Conservation (phyloP, 2,888 invertebrate species). For the Agrotis puta region DNA sequence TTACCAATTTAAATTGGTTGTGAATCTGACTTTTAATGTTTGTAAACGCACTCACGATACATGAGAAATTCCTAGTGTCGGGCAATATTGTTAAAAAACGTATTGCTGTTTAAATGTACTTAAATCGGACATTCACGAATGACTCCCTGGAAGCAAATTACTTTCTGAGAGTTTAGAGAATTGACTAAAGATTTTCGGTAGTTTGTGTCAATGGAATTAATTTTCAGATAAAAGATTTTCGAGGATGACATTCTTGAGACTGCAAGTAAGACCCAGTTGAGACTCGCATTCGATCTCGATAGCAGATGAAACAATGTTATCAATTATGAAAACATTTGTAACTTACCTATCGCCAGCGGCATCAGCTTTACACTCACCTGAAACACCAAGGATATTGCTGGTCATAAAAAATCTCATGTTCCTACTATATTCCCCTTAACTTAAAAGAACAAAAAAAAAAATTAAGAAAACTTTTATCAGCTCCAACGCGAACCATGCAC, state of each 20-base stretch:
- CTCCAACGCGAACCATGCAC: slow-evolving; percentile 15
- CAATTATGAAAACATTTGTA: not conserved
- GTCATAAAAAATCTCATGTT: not conserved
- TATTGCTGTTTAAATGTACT: not conserved
- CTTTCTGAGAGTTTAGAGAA: not conserved
- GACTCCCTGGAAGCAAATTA: not conserved
- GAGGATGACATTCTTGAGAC: too few species aligned
- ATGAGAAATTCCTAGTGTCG: too few species aligned
- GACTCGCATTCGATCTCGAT: too few species aligned
- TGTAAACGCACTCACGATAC: too few species aligned
- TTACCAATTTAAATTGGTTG: too few species aligned
- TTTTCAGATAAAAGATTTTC: too few species aligned
- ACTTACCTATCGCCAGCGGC: not conserved
- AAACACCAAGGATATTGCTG: not conserved
- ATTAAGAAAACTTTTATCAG: slow-evolving; percentile 46
- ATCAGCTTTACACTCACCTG: not conserved
- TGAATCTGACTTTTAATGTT: too few species aligned
- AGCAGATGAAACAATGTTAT: not conserved
- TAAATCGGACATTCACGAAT: not conserved
- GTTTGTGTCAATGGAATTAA: too few species aligned
- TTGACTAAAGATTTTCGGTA: too few species aligned
- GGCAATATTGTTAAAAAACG: too few species aligned
- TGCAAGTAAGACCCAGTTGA: too few species aligned
- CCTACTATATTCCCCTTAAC: slow-evolving; percentile 5
- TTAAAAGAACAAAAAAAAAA: slow-evolving; percentile 8